phyloP scores from a whole-genome alignment of 2,888 invertebrate genomes.

The Aproaerema taeniolella region DNA sequence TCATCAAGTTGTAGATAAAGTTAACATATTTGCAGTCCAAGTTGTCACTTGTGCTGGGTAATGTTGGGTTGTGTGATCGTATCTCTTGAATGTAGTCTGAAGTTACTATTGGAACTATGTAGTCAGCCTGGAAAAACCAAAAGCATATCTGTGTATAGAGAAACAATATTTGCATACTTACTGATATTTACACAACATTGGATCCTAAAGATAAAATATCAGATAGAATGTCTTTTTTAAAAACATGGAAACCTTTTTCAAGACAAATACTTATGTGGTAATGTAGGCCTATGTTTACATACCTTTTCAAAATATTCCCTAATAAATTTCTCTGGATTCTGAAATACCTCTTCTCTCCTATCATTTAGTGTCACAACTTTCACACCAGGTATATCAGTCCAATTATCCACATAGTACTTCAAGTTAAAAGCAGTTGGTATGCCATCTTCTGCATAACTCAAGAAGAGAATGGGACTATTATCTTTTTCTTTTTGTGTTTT shows the following conservation, averaged over 20 bases:
- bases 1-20: conserved; percentile 66
- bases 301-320: conserved; percentile 78
- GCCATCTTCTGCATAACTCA: conserved; percentile 76
- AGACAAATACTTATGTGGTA: no score
- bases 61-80: conserved; percentile 42
- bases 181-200: no score
- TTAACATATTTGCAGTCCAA: conserved; percentile 68
- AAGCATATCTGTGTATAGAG: no score
- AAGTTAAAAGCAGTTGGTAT: conserved; percentile 62
- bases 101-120: conserved; percentile 75
- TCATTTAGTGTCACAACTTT: conserved; percentile 63
- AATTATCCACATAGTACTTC: conserved; percentile 61
- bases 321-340: conserved; percentile 74
- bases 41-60: conserved; percentile 58
- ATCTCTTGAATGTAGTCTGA: conserved; percentile 68
- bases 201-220: no score
- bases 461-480: conserved; percentile 56
- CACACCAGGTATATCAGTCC: conserved; percentile 55
- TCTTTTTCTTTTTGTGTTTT: conserved; percentile 34
- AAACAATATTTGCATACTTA: no score
- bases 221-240: no score
- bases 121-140: conserved; percentile 66
- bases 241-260: no score
- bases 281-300: no score
- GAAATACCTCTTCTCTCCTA: conserved; percentile 66